A percentile compares a stretch with the other conserved stretches of the same genome.
Evolutionary conservation across 92 coral and sea anemone species (phyloP).

Genomic region (Virgularia gustaviana): DNA sequence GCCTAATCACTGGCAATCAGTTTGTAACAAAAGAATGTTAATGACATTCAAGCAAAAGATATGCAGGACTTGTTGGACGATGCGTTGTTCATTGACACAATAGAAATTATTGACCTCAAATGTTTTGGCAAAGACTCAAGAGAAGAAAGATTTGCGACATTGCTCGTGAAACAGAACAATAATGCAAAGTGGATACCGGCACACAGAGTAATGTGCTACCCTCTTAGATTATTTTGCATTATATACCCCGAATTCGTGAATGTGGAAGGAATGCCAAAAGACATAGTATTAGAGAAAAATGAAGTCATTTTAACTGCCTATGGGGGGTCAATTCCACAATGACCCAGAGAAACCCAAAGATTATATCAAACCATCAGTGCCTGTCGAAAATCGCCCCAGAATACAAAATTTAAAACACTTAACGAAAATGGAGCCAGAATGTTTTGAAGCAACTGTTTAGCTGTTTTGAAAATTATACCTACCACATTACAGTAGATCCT

Average conservation of each 20-base stretch:
- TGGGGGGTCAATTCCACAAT: slow-evolving; percentile 37
- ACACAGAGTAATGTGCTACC: slow-evolving; percentile 51
- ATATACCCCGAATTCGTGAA: slow-evolving; percentile 27
- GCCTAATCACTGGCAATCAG: slow-evolving; percentile 41
- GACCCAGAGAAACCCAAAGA: no score
- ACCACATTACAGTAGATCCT: no score
- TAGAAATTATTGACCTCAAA: not conserved
- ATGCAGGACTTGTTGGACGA: not conserved
- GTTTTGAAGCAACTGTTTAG: no score
- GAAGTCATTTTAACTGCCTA: slow-evolving; percentile 40
- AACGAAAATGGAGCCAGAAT: no score
- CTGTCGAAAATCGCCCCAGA: no score
- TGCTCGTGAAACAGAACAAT: no score
- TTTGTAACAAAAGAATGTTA: slow-evolving; percentile 4
- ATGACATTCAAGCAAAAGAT: not conserved
- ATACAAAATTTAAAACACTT: no score
- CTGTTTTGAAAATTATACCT: no score
- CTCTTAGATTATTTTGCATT: slow-evolving; percentile 38
- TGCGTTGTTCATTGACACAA: slow-evolving; percentile 12
- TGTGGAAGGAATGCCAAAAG: slow-evolving; percentile 34
- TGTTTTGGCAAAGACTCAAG: not conserved
- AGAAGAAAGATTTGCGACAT: slow-evolving; percentile 16
- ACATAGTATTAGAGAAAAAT: slow-evolving; percentile 36
- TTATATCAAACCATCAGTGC: no score
- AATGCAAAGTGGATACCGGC: slow-evolving; percentile 42